Evolutionary conservation across 2,113 vertebrate species (phyloP), one percentile per base, ranked within the genome.

Genomic region (Leucopternis melanops): DNA sequence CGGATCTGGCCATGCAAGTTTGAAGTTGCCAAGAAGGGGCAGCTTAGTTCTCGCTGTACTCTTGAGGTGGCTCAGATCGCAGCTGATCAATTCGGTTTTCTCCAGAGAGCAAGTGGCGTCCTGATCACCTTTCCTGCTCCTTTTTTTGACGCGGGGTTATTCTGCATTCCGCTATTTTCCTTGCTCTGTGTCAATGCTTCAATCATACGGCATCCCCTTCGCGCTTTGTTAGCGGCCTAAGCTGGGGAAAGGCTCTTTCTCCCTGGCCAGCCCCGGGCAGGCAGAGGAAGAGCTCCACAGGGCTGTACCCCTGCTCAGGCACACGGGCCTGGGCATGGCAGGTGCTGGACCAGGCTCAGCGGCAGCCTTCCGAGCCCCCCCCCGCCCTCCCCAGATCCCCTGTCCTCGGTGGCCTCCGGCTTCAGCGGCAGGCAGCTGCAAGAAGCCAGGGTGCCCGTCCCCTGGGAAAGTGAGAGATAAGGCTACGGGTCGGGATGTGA

Each of bases 191-290:
- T 20, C 15, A n/a, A 14, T 17, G 22, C 23, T 32, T 67, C 22
- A 27, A 16, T 40, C 40, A 13, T 3, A 44, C 0, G 0, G 19
- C 42, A 62, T n/a, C 25, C 3, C 18, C 38, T 45, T 49, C 2
- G 0, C 47, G 11, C 27, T 31, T 73, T 86, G n/a, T 66, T 42
- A 70, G 63, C 12, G 25, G 23, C 78, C 44, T 52, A 49, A 85
- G 3, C 4, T 8, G 31, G 66, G 61, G 74, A 63, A 84, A 3
- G 49, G 14, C 7, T 38, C 16, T 47, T 96, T 86, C 52, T 29
- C 34, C 55, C 58, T 65, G 16, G 32, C 27, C 54, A 44, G 78
- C 13, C 25, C 19, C 4, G 11, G n/a, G 9, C 16, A 40, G 36
- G 18, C 19, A 66, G 34, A 9, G 13, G 3, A 61, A 19, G 31